A percentile compares a stretch with the other conserved stretches of the same genome.
Evolutionary conservation across 2,888 invertebrate species (phyloP).

Genomic region (Oligia fasciuncula): DNA sequence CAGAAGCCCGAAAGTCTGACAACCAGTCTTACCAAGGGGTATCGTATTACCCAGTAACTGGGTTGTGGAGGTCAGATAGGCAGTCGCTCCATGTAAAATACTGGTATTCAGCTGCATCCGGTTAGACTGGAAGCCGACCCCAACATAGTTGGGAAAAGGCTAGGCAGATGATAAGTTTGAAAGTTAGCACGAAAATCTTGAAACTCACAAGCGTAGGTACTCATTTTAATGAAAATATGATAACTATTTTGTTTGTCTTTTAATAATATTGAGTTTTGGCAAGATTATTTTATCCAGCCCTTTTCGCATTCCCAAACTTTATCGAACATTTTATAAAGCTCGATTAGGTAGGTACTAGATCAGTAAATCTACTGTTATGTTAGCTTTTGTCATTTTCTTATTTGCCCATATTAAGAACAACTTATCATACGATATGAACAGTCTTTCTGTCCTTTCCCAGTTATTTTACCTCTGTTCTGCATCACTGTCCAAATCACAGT

Average conservation of each 20-base stretch:
- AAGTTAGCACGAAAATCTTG: neutral
- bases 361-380: neutral
- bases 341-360: neutral
- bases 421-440: too few relatives aligned
- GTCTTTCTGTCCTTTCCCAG: too few relatives aligned
- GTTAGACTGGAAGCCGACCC: too few relatives aligned
- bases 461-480: too few relatives aligned
- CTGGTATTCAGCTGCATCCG: too few relatives aligned
- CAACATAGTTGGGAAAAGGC: too few relatives aligned
- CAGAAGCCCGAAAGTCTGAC: too few relatives aligned
- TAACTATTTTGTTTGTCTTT: neutral
- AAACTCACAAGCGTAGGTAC: neutral
- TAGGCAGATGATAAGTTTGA: neutral
- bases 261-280: neutral
- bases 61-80: too few relatives aligned
- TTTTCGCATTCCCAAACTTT: neutral
- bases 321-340: neutral
- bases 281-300: neutral
- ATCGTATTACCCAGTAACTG: too few relatives aligned
- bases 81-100: too few relatives aligned
- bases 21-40: too few relatives aligned
- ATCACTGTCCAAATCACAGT: too few relatives aligned
- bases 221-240: neutral
- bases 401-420: neutral
- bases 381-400: neutral